Evolutionary conservation across 1,140 invertebrate species (phyloP).

Genomic region (Aphis gossypii): DNA sequence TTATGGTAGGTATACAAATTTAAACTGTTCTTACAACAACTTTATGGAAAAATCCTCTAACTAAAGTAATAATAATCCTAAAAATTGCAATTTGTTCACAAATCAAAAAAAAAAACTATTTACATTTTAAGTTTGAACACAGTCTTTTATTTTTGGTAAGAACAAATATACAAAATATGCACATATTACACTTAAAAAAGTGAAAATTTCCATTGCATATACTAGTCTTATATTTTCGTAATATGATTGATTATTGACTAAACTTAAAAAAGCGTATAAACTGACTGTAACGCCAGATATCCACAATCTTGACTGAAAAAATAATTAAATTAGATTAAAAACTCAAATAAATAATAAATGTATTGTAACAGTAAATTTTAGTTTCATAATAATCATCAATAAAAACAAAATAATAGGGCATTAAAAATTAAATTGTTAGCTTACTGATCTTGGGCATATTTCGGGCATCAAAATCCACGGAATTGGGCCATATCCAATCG

Average conservation of each 20-base stretch:
- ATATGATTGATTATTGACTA: slow-evolving; percentile 26
- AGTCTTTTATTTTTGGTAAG: not conserved
- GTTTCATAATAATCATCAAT: no score
- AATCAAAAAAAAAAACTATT: not conserved
- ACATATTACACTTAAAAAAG: not conserved
- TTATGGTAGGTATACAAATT: no score
- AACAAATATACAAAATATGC: not conserved
- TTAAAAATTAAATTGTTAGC: not conserved
- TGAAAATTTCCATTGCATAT: not conserved
- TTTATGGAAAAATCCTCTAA: no score
- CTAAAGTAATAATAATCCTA: no score
- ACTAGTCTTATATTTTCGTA: not conserved
- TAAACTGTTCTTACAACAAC: no score
- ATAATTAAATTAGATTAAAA: not conserved
- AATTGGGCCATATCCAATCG: slow-evolving; percentile 26
- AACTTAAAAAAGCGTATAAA: not conserved
- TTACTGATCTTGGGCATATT: slow-evolving; percentile 34
- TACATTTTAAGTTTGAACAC: not conserved
- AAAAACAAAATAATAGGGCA: not conserved
- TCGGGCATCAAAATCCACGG: slow-evolving; percentile 18
- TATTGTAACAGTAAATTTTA: not conserved
- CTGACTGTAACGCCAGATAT: slow-evolving; percentile 5
- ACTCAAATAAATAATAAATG: not conserved
- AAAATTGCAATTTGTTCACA: no score
- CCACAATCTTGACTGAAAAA: slow-evolving; percentile 42